Conservation (phyloP, 1,140 invertebrate genomes). For the Orchesella cincta region DNA sequence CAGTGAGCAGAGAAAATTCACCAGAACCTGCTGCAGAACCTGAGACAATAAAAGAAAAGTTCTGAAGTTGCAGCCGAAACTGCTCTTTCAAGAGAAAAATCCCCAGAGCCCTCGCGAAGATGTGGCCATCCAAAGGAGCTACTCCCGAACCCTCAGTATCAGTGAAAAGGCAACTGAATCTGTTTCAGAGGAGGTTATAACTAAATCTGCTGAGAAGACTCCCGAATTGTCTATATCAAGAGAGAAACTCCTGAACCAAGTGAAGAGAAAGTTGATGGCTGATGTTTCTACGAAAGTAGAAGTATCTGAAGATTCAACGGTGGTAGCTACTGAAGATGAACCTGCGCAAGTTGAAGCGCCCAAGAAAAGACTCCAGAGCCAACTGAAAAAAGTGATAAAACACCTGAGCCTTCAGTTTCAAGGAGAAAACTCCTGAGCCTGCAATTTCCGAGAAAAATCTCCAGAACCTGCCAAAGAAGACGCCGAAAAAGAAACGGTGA, state of each 20-base stretch:
- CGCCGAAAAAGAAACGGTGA: background rate
- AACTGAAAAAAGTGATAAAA: background rate
- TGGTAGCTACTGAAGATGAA: background rate
- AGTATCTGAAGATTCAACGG: background rate
- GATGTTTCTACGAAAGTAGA: background rate
- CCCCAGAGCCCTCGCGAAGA: no score
- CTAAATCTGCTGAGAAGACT: background rate
- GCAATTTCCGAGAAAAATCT: background rate
- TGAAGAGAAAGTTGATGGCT: background rate
- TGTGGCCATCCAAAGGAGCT: background rate
- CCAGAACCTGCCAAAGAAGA: conserved; percentile 55
- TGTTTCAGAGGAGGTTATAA: background rate
- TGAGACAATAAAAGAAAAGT: background rate
- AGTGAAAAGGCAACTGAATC: background rate
- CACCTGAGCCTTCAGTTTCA: background rate
- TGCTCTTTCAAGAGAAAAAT: no score
- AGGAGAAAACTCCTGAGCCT: conserved; percentile 3
- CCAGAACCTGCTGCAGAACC: background rate
- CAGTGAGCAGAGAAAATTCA: background rate
- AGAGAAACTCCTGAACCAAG: background rate
- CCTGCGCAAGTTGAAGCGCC: no score
- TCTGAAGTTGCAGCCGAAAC: background rate
- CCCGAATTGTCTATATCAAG: background rate
- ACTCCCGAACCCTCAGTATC: background rate
- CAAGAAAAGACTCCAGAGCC: background rate